A percentile compares a stretch with the other conserved stretches of the same genome.
Evolutionary conservation across 2,113 vertebrate species (phyloP).

Genomic region (Leucosticte australis): DNA sequence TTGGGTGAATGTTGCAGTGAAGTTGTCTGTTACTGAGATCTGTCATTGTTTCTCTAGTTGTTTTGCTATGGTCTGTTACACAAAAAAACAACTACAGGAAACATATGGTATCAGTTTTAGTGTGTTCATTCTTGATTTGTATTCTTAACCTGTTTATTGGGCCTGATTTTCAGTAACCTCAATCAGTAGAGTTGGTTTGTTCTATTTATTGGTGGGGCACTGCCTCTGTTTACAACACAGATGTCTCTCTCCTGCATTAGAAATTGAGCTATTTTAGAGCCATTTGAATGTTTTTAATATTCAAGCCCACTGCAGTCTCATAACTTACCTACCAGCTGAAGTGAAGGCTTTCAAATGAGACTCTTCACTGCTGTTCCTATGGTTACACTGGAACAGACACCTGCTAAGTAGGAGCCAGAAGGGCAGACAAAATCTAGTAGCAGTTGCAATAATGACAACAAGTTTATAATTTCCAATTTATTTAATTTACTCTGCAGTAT

Average conservation of each 20-base stretch:
- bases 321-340: constrained; percentile 49
- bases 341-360: constrained; percentile 37
- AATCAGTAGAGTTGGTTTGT: neutral
- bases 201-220: neutral
- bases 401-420: constrained; percentile 10
- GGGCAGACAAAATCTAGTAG: neutral
- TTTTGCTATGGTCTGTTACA: neutral
- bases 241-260: constrained; percentile 19
- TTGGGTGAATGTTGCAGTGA: neutral
- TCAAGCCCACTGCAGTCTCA: constrained; percentile 16
- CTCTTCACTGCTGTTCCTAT: constrained; percentile 59
- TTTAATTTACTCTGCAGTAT: neutral
- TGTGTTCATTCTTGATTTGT: neutral
- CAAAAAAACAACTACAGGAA: neutral
- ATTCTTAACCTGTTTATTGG: constrained; percentile 22
- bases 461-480: constrained; percentile 1
- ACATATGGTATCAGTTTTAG: neutral
- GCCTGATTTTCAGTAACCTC: neutral
- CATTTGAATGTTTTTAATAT: constrained; percentile 20
- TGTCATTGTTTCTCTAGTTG: neutral
- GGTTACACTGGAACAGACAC: constrained; percentile 58
- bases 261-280: neutral
- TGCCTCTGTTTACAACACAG: neutral
- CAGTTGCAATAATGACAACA: too few species aligned
- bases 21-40: neutral